Evolutionary conservation across 2,797 vertebrate species (phyloP).

Genomic region (Oreortyx pictus): DNA sequence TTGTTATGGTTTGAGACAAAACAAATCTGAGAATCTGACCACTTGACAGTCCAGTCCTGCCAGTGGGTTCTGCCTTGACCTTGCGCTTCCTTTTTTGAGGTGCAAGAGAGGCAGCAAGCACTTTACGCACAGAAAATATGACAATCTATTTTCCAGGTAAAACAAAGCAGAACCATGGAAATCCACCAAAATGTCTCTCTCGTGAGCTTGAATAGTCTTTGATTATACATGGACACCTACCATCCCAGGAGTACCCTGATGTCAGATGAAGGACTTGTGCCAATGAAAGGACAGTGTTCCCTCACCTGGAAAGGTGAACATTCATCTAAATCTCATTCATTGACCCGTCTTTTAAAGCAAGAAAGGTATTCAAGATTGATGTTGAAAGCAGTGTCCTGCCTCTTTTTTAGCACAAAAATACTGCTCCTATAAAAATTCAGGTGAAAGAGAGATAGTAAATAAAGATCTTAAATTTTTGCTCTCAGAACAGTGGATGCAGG

Average conservation of each 20-base stretch:
- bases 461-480: not conserved
- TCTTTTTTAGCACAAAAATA: not conserved
- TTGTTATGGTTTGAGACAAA: not conserved
- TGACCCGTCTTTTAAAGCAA: not conserved
- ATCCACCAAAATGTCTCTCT: not conserved
- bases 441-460: accelerated
- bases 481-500: not conserved
- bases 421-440: not conserved
- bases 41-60: accelerated
- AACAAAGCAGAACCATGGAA: not conserved
- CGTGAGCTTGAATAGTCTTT: not conserved
- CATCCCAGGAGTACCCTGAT: not conserved
- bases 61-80: not conserved
- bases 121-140: not conserved
- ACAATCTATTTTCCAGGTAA: accelerated
- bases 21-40: not conserved
- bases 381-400: not conserved
- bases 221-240: not conserved
- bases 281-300: not conserved
- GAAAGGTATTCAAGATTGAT: not conserved
- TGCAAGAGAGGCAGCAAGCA: not conserved
- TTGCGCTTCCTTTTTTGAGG: not conserved
- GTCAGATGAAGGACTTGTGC: not conserved
- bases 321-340: not conserved
- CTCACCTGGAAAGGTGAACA: not conserved